These are phyloP conservation scores for Pelecanus crispus DNA, from an alignment of 2,113 vertebrate genomes.

Conservation along the genomic window DNA sequence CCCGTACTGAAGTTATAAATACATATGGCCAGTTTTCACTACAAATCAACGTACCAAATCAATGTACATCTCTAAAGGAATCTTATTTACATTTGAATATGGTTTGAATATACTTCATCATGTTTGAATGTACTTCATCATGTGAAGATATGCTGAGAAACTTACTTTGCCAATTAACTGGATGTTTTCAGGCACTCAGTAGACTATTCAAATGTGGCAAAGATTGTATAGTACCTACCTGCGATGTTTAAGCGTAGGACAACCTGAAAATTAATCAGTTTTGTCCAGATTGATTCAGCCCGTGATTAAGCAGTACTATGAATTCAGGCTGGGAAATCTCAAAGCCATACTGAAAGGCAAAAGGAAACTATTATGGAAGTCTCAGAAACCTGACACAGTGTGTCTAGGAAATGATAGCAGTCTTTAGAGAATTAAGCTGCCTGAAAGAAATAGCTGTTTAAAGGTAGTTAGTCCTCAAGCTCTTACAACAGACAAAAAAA, in stretches of 20 bases:
- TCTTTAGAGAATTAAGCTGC: not conserved
- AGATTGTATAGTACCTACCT: not conserved
- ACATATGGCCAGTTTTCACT: not conserved
- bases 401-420: not conserved
- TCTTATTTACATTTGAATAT: not conserved
- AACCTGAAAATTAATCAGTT: not conserved
- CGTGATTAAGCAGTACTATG: not conserved
- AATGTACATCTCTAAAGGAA: not conserved
- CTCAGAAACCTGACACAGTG: not conserved
- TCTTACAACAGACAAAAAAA: not conserved
- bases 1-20: not conserved
- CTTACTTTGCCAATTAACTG: no score
- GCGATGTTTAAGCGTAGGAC: not conserved
- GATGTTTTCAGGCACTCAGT: not conserved
- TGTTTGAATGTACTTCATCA: not conserved
- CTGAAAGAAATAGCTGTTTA: not conserved
- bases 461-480: not conserved
- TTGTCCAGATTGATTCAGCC: not conserved
- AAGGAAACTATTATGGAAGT: not conserved
- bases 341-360: not conserved
- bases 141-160: not conserved
- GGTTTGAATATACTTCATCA: not conserved
- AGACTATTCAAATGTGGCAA: not conserved
- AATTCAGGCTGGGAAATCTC: not conserved
- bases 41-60: not conserved